Percentiles rank a stretch among this genome's conserved stretches.
These are phyloP conservation scores for Catostomus latipinnis DNA, from an alignment of 2,797 vertebrate genomes.

Conservation along the genomic window DNA sequence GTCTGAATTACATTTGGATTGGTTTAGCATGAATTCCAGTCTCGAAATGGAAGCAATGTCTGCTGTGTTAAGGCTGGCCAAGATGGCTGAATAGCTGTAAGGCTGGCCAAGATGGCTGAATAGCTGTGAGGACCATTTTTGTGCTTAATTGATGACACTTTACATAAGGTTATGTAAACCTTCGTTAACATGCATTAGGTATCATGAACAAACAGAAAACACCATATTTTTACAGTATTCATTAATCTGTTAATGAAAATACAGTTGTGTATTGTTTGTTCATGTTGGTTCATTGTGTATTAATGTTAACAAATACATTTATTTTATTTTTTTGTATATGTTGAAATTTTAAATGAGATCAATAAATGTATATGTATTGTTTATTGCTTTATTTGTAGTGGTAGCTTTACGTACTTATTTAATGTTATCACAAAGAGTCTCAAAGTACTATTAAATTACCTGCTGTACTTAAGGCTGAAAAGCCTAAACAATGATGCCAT, in stretches of 20 bases:
- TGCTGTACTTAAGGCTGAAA: not conserved
- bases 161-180: too few species aligned
- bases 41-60: not conserved
- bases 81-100: conserved; percentile 1
- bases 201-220: too few species aligned
- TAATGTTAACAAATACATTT: too few species aligned
- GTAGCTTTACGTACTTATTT: not conserved
- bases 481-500: too few species aligned
- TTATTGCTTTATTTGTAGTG: not conserved
- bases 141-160: not conserved
- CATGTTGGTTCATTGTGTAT: too few species aligned
- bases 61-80: not conserved
- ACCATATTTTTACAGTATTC: too few species aligned
- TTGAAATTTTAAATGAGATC: too few species aligned
- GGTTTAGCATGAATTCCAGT: not conserved
- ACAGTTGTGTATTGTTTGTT: too few species aligned
- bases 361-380: too few species aligned
- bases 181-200: too few species aligned
- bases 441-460: not conserved
- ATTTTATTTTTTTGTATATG: not conserved
- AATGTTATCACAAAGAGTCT: not conserved
- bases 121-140: not conserved
- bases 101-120: conserved; percentile 1
- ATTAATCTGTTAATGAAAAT: too few species aligned
- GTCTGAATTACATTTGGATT: too few species aligned